Conservation (phyloP, 2,113 vertebrate genomes). For the Emydocephalus ijimae region DNA sequence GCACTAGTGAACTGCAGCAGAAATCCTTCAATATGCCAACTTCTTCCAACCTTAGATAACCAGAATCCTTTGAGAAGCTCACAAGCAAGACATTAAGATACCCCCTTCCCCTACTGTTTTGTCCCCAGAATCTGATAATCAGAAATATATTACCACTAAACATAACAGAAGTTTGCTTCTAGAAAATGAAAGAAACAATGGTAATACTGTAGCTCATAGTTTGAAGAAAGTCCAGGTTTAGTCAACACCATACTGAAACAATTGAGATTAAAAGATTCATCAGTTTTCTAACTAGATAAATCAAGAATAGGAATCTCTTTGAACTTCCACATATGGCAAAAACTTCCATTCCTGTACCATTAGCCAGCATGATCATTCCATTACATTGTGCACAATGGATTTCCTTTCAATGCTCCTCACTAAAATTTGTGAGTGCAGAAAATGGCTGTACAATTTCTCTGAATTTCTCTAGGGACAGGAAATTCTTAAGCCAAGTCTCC, state of each 20-base stretch:
- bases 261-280: background rate
- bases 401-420: background rate
- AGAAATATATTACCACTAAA: background rate
- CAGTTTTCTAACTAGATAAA: background rate
- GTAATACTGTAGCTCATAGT: background rate
- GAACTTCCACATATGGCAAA: background rate
- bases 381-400: background rate
- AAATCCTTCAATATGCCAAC: background rate
- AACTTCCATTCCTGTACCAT: background rate
- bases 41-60: background rate
- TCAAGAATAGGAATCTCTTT: background rate
- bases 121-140: background rate
- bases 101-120: background rate
- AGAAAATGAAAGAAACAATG: background rate
- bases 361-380: background rate
- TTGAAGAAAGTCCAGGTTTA: background rate
- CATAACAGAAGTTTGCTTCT: background rate
- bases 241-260: background rate
- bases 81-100: background rate
- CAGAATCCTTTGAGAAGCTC: background rate
- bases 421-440: background rate
- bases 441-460: background rate
- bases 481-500: background rate
- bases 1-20: background rate
- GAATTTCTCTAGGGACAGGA: background rate